Evolutionary conservation across 2,797 vertebrate genomes (phyloP).

Genomic region (Sebastolobus alascanus): DNA sequence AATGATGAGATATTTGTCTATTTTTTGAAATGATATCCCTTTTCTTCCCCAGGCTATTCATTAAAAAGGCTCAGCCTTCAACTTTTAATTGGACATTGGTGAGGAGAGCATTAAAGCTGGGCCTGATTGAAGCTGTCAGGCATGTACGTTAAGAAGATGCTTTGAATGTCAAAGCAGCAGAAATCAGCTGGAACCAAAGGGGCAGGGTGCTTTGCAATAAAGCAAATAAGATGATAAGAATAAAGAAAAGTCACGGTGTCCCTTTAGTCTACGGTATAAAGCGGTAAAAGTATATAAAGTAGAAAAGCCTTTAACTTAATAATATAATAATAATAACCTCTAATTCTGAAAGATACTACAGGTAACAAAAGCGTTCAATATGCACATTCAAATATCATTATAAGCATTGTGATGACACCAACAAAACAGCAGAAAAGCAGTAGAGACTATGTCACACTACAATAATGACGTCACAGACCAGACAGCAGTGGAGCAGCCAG

Average conservation of each 20-base stretch:
- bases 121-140: background rate
- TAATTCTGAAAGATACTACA: background rate
- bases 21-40: background rate
- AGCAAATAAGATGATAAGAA: background rate
- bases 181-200: background rate
- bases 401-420: background rate
- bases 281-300: background rate
- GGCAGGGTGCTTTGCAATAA: background rate
- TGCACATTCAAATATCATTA: background rate
- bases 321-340: background rate
- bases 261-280: background rate
- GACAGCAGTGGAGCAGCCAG: slow-evolving; percentile 3
- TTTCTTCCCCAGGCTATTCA: background rate
- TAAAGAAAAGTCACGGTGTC: background rate
- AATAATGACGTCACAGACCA: background rate
- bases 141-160: background rate
- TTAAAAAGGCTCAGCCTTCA: background rate
- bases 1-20: slow-evolving; percentile 35
- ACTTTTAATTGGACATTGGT: slow-evolving; percentile 8
- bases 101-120: background rate
- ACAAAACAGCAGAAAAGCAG: background rate
- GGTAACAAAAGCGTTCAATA: background rate
- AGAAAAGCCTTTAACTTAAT: background rate
- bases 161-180: slow-evolving; percentile 6
- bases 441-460: background rate